These are phyloP conservation scores for Chroicocephalus ridibundus DNA, from an alignment of 2,113 vertebrate species.

Conservation along the genomic window DNA sequence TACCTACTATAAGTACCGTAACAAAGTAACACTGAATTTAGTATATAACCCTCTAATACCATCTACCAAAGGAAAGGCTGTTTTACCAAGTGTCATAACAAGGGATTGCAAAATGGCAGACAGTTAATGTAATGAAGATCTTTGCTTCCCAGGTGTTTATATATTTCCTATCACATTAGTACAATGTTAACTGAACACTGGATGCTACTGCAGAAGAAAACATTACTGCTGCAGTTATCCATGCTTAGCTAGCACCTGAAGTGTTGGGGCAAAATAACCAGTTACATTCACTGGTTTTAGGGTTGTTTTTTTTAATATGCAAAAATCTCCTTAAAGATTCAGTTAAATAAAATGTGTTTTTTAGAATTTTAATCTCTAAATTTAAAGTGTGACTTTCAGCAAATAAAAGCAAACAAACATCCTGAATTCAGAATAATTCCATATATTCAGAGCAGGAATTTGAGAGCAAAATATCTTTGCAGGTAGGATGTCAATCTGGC, in stretches of 20 bases:
- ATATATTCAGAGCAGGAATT: not conserved
- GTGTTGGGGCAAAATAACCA: not conserved
- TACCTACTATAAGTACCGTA: not conserved
- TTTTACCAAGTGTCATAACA: not conserved
- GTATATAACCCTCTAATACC: not conserved
- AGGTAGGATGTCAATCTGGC: not conserved
- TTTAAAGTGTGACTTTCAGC: not conserved
- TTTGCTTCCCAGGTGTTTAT: not conserved
- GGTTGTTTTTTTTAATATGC: not conserved
- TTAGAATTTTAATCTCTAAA: not conserved
- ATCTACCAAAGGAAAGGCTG: not conserved
- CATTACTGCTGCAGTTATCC: not conserved
- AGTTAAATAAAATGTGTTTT: not conserved
- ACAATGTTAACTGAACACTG: not conserved
- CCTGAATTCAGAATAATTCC: not conserved
- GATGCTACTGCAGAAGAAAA: not conserved
- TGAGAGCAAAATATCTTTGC: not conserved
- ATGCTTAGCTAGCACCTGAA: not conserved
- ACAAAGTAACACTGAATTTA: not conserved
- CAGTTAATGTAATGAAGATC: not conserved
- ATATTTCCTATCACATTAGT: not conserved
- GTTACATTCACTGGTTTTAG: not conserved
- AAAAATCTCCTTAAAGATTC: not conserved
- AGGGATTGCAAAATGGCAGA: not conserved
- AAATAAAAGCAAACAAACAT: not conserved